Evolutionary conservation across 2,113 vertebrate genomes (phyloP).

Genomic region (Diglossa brunneiventris): DNA sequence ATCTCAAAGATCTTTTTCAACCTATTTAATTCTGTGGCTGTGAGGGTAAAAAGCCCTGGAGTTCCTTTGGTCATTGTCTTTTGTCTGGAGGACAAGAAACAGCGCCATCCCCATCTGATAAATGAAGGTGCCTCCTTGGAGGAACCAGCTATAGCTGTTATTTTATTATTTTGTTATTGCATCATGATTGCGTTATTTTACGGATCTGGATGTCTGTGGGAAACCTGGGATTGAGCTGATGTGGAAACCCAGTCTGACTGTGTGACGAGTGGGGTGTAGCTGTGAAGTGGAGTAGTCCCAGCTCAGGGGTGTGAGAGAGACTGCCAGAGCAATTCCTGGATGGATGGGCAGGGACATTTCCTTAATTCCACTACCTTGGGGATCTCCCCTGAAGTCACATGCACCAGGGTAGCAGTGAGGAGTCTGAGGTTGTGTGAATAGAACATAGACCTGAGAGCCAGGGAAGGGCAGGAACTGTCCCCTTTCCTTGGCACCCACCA

Average conservation of each 20-base stretch:
- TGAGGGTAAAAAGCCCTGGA: no score
- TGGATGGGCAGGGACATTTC: neutral
- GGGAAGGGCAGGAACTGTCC: neutral
- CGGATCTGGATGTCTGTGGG: neutral
- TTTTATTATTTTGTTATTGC: neutral
- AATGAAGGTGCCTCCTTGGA: rapidly evolving
- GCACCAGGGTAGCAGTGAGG: neutral
- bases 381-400: no score
- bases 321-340: neutral
- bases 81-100: no score
- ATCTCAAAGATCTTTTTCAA: neutral
- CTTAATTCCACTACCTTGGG: neutral
- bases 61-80: neutral
- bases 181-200: neutral
- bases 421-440: neutral
- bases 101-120: no score
- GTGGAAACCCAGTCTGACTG: neutral
- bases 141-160: neutral
- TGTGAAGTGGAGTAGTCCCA: neutral
- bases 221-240: neutral
- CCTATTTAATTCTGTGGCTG: neutral
- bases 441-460: neutral
- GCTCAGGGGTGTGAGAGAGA: neutral
- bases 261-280: neutral
- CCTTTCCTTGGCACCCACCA: neutral